phyloP scores from a whole-genome alignment of 2,888 invertebrate genomes.

The Netelia fuscicornis region DNA sequence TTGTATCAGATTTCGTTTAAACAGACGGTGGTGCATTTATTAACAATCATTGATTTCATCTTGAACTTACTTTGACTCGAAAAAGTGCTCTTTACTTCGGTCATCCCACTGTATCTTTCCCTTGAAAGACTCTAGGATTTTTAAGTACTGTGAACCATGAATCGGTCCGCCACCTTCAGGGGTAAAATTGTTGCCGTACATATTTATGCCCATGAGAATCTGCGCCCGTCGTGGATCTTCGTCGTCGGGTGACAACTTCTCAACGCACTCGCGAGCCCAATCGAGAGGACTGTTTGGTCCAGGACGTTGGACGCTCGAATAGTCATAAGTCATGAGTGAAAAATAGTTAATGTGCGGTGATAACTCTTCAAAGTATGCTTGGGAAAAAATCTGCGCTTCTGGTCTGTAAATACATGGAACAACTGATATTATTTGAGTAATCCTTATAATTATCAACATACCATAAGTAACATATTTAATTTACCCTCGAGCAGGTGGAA shows the following conservation, averaged over 20 bases:
- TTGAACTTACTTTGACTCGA: conserved; percentile 91
- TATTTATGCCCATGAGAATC: conserved; percentile 95
- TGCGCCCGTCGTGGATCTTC: conserved; percentile 89
- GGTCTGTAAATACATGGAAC: conserved; percentile 74
- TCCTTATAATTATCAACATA: neutral
- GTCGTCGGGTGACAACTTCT: conserved; percentile 89
- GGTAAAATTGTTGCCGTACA: conserved; percentile 96
- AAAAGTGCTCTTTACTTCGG: conserved; percentile 92
- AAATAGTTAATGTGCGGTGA: conserved; percentile 93
- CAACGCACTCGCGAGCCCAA: conserved; percentile 93
- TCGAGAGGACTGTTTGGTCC: conserved; percentile 95
- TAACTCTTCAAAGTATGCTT: conserved; percentile 91
- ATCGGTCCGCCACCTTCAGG: conserved; percentile 94
- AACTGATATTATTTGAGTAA: neutral
- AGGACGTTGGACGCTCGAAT: conserved; percentile 92
- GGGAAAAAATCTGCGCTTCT: conserved; percentile 88
- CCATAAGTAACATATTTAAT: conserved; percentile 1
- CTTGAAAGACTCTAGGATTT: conserved; percentile 90
- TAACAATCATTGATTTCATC: conserved; percentile 23
- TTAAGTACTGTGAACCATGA: conserved; percentile 91
- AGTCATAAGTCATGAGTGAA: conserved; percentile 99
- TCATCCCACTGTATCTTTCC: conserved; percentile 92
- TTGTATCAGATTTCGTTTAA: no score
- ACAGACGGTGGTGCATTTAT: neutral
- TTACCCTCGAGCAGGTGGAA: conserved; percentile 91